Evolutionary conservation across 1,140 invertebrate genomes (phyloP).

Genomic region (Ostrea denselamellosa): DNA sequence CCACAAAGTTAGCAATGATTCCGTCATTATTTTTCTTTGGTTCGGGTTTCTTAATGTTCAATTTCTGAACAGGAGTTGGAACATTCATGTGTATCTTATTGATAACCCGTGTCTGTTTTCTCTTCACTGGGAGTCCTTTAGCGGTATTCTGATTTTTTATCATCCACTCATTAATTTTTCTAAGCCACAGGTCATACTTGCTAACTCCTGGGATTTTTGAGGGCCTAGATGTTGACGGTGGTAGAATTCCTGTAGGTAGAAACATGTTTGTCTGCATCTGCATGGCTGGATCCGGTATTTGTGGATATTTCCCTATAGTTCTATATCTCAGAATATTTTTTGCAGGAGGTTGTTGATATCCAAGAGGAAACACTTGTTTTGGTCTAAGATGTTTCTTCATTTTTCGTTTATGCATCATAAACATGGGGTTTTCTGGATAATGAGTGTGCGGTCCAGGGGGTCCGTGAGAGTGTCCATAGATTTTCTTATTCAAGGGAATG

Average conservation of each 20-base stretch:
- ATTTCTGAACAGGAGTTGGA: not conserved
- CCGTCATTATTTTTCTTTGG: not conserved
- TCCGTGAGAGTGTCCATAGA: not conserved
- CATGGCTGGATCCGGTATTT: not conserved
- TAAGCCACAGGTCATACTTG: slow-evolving; percentile 11
- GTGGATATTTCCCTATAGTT: not conserved
- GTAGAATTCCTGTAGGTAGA: slow-evolving; percentile 23
- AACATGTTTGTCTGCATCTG: slow-evolving; percentile 14
- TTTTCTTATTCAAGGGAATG: slow-evolving; percentile 12
- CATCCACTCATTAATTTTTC: slow-evolving; percentile 28
- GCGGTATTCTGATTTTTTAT: slow-evolving; percentile 4
- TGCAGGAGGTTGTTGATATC: not conserved
- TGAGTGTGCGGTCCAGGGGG: not conserved
- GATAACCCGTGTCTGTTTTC: not conserved
- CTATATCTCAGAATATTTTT: not conserved
- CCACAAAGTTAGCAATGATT: slow-evolving; percentile 7
- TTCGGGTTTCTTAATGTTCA: not conserved
- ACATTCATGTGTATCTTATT: not conserved
- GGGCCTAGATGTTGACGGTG: not conserved
- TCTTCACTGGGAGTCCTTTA: not conserved
- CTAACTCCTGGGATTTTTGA: not conserved
- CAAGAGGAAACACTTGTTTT: not conserved
- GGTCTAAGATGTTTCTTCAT: not conserved
- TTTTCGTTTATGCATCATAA: not conserved
- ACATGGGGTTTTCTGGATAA: not conserved